These are phyloP conservation scores for Coregonus clupeaformis DNA, from an alignment of 2,113 vertebrate species.

Conservation along the genomic window DNA sequence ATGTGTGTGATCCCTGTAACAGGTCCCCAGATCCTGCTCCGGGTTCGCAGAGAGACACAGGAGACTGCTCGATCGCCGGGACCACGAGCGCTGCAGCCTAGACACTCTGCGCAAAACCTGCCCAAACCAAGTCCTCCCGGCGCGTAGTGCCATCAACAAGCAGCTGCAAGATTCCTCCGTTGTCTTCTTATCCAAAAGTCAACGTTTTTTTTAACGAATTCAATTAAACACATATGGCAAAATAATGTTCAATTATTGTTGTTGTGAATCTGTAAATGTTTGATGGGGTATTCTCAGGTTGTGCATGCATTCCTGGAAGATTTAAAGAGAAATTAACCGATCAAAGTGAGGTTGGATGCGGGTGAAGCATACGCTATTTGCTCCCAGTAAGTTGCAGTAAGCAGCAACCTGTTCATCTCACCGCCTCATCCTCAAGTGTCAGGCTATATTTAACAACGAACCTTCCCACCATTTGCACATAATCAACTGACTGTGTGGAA, in stretches of 20 bases:
- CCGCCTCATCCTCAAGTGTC: constrained; percentile 30
- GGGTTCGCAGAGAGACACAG: constrained; percentile 86
- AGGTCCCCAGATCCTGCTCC: constrained; percentile 66
- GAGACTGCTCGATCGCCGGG: constrained; percentile 91
- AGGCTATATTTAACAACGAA: constrained; percentile 38
- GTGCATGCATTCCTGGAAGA: constrained; percentile 18
- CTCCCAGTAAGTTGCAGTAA: constrained; percentile 59
- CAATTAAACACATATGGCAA: constrained; percentile 12
- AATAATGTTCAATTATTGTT: not conserved
- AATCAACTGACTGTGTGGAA: constrained; percentile 36
- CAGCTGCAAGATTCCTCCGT: constrained; percentile 53
- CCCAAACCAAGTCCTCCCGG: constrained; percentile 87
- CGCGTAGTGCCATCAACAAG: constrained; percentile 89
- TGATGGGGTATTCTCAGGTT: constrained; percentile 24
- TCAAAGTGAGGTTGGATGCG: constrained; percentile 11
- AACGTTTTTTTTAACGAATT: constrained; percentile 5
- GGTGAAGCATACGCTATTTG: constrained; percentile 27
- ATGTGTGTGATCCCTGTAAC: constrained; percentile 56
- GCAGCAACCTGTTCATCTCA: constrained; percentile 61
- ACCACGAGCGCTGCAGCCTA: constrained; percentile 87
- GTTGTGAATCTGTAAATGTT: constrained; percentile 12
- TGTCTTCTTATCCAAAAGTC: constrained; percentile 18
- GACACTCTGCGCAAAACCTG: constrained; percentile 93
- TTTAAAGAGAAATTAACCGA: constrained; percentile 32
- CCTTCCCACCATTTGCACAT: constrained; percentile 25